Evolutionary conservation across 1,140 invertebrate genomes (phyloP).

Genomic region (Bombus affinis): DNA sequence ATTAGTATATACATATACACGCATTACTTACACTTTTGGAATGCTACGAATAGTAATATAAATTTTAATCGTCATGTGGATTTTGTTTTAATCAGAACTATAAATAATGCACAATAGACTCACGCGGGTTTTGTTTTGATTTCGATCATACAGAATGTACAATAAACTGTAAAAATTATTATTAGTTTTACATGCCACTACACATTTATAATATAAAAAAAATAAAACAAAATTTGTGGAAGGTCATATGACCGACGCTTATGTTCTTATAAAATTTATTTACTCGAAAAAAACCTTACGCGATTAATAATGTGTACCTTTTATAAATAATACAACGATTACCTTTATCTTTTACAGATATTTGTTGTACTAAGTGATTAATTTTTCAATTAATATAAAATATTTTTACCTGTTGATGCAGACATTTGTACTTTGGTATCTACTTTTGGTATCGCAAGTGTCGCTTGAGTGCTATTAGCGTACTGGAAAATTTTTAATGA

Average conservation of each 20-base stretch:
- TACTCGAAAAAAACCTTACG: not conserved
- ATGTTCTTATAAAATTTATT: constrained; percentile 1
- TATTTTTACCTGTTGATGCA: constrained; percentile 41
- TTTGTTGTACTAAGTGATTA: not conserved
- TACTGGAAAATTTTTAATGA: constrained; percentile 16
- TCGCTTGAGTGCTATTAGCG: not conserved
- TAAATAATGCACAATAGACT: not conserved
- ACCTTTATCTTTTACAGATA: not conserved
- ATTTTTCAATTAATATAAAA: not conserved
- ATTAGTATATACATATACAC: not conserved
- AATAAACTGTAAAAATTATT: not conserved
- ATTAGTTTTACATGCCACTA: not conserved
- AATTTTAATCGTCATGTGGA: constrained; percentile 8
- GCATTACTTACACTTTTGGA: constrained; percentile 8
- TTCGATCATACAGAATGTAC: not conserved
- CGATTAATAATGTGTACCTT: constrained; percentile 6
- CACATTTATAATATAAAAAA: not conserved
- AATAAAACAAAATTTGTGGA: not conserved
- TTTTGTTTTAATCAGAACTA: not conserved
- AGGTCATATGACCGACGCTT: constrained; percentile 18
- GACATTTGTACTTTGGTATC: constrained; percentile 20
- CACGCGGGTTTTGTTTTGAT: not conserved
- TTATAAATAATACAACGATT: not conserved
- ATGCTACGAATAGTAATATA: not conserved
- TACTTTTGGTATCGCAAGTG: not conserved